These are phyloP conservation scores for Trachelus stipa DNA, from an alignment of 2,888 invertebrate species.

Conservation along the genomic window DNA sequence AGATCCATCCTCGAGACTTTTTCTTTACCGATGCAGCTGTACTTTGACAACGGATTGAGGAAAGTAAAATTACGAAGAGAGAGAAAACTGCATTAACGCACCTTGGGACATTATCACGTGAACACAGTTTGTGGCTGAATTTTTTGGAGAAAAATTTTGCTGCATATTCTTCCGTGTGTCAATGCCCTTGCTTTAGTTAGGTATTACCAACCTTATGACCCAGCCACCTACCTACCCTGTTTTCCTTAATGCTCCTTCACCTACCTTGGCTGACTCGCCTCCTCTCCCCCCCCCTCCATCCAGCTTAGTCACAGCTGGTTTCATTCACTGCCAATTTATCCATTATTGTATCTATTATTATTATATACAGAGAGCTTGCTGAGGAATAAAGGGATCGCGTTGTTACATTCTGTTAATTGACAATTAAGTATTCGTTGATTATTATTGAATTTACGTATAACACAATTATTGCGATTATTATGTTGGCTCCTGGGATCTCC, in stretches of 20 bases:
- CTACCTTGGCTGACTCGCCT: not conserved
- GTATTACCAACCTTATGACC: constrained; percentile 8
- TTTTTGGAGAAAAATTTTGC: constrained; percentile 13
- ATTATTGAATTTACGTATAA: constrained; percentile 28
- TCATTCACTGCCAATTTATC: constrained; percentile 57
- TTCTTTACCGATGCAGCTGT: constrained; percentile 29
- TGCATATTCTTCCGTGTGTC: constrained; percentile 32
- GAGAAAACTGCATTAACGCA: constrained; percentile 10
- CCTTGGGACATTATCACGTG: constrained; percentile 10
- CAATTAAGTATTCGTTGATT: not conserved
- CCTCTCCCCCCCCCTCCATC: constrained; percentile 6
- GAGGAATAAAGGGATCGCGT: constrained; percentile 36
- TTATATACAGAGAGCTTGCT: constrained; percentile 35
- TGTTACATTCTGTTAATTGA: constrained; percentile 32
- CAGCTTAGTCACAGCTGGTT: constrained; percentile 43
- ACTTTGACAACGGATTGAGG: constrained; percentile 25
- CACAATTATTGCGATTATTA: constrained; percentile 7
- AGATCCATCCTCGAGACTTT: not conserved
- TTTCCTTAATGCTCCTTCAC: not conserved
- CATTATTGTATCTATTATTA: constrained; percentile 42
- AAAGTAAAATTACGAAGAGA: not conserved
- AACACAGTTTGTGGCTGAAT: constrained; percentile 20
- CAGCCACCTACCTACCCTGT: not conserved
- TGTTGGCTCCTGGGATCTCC: constrained; percentile 18
- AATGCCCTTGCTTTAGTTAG: constrained; percentile 35